These are phyloP conservation scores for Oncorhynchus masou DNA, from an alignment of 2,113 vertebrate species.

Conservation along the genomic window DNA sequence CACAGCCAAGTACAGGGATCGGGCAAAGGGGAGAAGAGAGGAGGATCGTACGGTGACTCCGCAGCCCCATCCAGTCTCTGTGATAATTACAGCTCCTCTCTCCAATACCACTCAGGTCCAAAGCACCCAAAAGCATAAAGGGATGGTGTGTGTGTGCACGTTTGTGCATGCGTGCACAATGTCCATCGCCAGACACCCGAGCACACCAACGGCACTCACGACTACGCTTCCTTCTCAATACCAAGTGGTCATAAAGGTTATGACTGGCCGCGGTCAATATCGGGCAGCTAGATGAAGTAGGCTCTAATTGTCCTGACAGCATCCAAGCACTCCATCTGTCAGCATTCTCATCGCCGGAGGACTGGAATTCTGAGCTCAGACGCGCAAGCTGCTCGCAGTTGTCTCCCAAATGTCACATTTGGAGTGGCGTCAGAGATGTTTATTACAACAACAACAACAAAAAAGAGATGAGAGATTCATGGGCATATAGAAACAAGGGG, in stretches of 20 bases:
- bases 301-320: slow-evolving; percentile 50
- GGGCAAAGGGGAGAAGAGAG: not conserved
- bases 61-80: not conserved
- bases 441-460: not conserved
- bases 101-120: not conserved
- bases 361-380: slow-evolving; percentile 44
- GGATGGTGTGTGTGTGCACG: not conserved
- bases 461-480: not conserved
- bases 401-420: not conserved
- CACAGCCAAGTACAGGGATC: not conserved
- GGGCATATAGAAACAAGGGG: not conserved
- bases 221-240: not conserved
- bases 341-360: slow-evolving; percentile 41
- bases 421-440: not conserved
- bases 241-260: slow-evolving; percentile 37
- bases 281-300: slow-evolving; percentile 43
- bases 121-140: not conserved
- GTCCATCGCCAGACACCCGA: not conserved
- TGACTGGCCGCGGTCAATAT: slow-evolving; percentile 40
- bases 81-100: not conserved
- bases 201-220: not conserved
- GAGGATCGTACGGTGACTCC: not conserved
- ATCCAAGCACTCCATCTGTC: slow-evolving; percentile 51
- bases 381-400: slow-evolving; percentile 34
- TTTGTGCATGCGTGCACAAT: not conserved